Evolutionary conservation across 2,888 invertebrate genomes (phyloP), one percentile per base, ranked within the genome.

Genomic region (Scaptomyza polygonia): DNA sequence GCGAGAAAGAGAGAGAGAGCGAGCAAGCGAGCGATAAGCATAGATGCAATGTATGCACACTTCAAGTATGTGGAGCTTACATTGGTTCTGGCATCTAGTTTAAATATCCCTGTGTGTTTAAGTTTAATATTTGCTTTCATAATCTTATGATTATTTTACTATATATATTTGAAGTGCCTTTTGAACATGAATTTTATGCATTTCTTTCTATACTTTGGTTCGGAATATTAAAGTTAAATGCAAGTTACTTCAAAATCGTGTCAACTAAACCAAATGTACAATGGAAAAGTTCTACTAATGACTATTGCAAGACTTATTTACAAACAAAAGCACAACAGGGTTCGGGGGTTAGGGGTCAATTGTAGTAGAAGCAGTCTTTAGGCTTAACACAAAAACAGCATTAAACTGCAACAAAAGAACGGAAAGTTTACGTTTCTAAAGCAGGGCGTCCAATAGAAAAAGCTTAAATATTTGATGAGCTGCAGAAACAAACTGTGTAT

Each of bases 381-480:
- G 54, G 48, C 48, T 39, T 42, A 59, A 77, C 73, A 74, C 45
- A 59, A 67, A 59, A 74, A 77, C n/a, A 77, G 54, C 71, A 69
- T 67, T 67, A 63, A 54, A 62, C 57, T 73, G 39, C 67, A 65
- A 67, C 63, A 72, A 74, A 77, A 64, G 54, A 72, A 63, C 43
- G 69, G 29, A 62, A 78, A 61, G 58, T 62, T 66, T 66, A 48
- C 52, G 66, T 39, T 9, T 16, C 9, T 9, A 5, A 21, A 21
- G 48, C 32, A n/a, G 21, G 8, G n/a, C 16, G n/a, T 6, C 9
- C 11, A 48, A 48, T 48, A 48, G 34, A 48, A 21, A 32, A 32
- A 48, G 21, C 72, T 83, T 81, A 70, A 77, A 80, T 82, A 79
- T 67, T 81, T 72, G 62, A 81, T 72, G 72, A 56, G 12, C 53